Evolutionary conservation across 2,113 vertebrate species (phyloP), one percentile per base, ranked within the genome.

Genomic region (Chloropsis hardwickii): DNA sequence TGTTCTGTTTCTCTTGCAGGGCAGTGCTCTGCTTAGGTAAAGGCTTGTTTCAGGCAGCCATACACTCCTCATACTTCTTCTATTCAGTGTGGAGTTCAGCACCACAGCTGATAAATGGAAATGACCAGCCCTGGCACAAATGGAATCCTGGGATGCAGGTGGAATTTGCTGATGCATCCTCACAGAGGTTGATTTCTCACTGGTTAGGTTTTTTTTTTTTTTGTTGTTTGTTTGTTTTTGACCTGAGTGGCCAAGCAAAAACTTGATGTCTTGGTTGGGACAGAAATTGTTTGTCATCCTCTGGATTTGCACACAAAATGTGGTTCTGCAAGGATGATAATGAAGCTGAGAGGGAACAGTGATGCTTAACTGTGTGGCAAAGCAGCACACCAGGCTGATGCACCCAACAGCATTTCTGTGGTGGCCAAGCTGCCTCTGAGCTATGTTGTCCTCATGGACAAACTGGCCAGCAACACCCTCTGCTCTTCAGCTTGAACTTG

Each of bases 331-430:
- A 50, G 42, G 29, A 15, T 1, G 1, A 11, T 44, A 18, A 14
- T 23, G 33, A 66, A 82, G 57, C 85, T 60, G 56, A 42, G 56
- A 56, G 42, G 27, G 27, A 87, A 6, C 28, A 53, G 10, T 2
- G 8, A 16, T 33, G 33, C 18, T 23, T 80, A 44, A 33, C 31
- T 65, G 13, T 1, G 1, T 44, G 48, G 48, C 69, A 70, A 39
- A 81, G 73, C 28, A 66, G 42, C 33, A 18, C 1, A 1, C 51
- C 12, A 51, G n/a, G 37, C 39, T 83, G 23, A 54, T 76, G 22
- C 14, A 42, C 40, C n/a, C 2, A 3, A 8, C 0, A 4, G 29
- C 11, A 17, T 81, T 70, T 81, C 39, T 62, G 28, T 0, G 1
- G n/a, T 47, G 27, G 18, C n/a, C 0, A 2, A 29, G 27, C 53